A percentile compares a stretch with the other conserved stretches of the same genome.
Conservation (phyloP, 2,888 invertebrate genomes). For the Tuberolachnus salignus region DNA sequence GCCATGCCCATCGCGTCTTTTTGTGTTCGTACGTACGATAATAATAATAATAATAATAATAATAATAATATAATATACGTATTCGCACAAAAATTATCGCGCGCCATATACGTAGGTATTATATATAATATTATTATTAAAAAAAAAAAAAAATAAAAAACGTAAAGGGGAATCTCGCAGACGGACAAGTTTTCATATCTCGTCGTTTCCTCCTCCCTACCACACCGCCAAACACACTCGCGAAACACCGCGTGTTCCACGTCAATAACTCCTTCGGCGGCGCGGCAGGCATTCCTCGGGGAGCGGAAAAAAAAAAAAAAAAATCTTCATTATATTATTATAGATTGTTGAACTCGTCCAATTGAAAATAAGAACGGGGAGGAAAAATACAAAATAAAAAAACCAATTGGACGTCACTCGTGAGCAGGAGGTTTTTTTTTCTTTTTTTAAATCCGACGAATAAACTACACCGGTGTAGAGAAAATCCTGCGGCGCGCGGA, state of each 20-base stretch:
- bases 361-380: constrained; percentile 39
- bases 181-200: constrained; percentile 37
- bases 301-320: constrained; percentile 11
- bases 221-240: background rate
- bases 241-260: constrained; percentile 54
- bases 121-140: constrained; percentile 23
- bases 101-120: background rate
- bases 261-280: constrained; percentile 47
- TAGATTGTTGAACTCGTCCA: constrained; percentile 54
- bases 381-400: no score
- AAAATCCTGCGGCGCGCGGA: constrained; percentile 5
- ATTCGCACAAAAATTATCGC: no score
- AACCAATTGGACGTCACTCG: constrained; percentile 37
- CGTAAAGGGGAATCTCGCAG: constrained; percentile 33
- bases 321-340: constrained; percentile 53
- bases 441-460: constrained; percentile 1
- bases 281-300: no score
- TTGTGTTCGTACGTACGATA: background rate
- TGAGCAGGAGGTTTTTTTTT: background rate
- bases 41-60: no score
- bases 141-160: no score
- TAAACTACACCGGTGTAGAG: constrained; percentile 43
- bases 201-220: background rate
- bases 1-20: no score
- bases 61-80: no score